Conservation (phyloP, 2,888 invertebrate genomes). For the Pollenia angustigena region DNA sequence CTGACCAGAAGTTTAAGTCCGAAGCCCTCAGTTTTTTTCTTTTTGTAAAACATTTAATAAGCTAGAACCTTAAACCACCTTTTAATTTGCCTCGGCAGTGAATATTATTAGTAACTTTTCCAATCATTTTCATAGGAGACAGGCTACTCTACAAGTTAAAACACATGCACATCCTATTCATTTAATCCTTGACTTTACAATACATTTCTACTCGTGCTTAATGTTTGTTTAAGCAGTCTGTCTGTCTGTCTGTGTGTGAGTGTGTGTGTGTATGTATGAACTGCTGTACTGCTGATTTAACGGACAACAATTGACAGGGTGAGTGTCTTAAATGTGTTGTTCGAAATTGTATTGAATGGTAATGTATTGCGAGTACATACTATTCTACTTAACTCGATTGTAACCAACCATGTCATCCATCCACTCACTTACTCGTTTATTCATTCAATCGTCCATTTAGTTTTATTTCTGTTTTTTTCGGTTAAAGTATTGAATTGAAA, state of each 20-base stretch:
- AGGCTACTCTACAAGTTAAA: background rate
- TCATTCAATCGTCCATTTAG: slow-evolving; percentile 48
- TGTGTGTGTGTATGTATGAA: background rate
- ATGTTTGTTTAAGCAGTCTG: slow-evolving; percentile 33
- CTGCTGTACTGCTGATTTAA: slow-evolving; percentile 17
- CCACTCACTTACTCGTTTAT: slow-evolving; percentile 21
- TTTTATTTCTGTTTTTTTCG: slow-evolving; percentile 8
- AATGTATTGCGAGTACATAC: slow-evolving; percentile 11
- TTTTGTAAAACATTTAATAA: slow-evolving; percentile 42
- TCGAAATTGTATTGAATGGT: slow-evolving; percentile 23
- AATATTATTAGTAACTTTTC: slow-evolving; percentile 13
- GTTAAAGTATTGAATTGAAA: slow-evolving; percentile 37
- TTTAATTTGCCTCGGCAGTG: slow-evolving; percentile 3
- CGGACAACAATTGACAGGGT: slow-evolving; percentile 64
- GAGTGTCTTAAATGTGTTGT: slow-evolving; percentile 68
- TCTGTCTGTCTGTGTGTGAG: no score
- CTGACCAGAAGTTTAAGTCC: background rate
- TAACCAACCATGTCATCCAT: slow-evolving; percentile 28
- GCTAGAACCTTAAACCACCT: slow-evolving; percentile 33
- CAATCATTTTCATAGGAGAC: slow-evolving; percentile 47
- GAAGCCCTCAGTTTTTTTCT: background rate
- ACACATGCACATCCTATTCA: slow-evolving; percentile 49
- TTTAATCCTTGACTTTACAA: slow-evolving; percentile 68
- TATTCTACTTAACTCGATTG: slow-evolving; percentile 45
- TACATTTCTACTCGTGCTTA: slow-evolving; percentile 2